Conservation (phyloP, 2,888 invertebrate genomes). For the Cloeon dipterum region DNA sequence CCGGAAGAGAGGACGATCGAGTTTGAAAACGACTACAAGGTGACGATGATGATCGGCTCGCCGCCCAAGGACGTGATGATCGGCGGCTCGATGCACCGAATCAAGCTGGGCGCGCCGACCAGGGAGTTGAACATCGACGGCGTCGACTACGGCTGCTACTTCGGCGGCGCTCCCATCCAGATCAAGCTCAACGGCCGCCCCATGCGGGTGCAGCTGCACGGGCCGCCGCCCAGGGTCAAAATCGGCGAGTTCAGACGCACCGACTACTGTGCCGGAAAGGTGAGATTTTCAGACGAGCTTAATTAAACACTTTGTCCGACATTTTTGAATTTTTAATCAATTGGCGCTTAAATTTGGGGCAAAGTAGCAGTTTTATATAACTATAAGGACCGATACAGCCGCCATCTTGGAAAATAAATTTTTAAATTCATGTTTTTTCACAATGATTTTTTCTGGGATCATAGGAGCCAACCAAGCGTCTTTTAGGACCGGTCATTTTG, state of each 20-base stretch:
- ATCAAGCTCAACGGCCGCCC: constrained; percentile 45
- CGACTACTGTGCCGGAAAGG: constrained; percentile 67
- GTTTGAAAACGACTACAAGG: constrained; percentile 52
- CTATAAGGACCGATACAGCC: too few relatives aligned
- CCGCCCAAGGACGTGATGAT: constrained; percentile 48
- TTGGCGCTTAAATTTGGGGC: too few relatives aligned
- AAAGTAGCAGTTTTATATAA: too few relatives aligned
- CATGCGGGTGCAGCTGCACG: constrained; percentile 61
- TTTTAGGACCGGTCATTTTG: too few relatives aligned
- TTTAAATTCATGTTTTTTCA: too few relatives aligned
- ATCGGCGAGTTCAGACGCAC: constrained; percentile 55
- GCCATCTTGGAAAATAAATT: too few relatives aligned
- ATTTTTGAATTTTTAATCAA: too few relatives aligned
- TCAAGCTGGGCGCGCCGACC: constrained; percentile 78
- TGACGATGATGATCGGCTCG: constrained; percentile 35
- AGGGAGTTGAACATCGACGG: constrained; percentile 78
- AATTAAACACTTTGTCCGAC: too few relatives aligned
- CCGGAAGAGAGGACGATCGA: constrained; percentile 47
- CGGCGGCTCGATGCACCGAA: constrained; percentile 46
- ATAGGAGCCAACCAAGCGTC: too few relatives aligned
- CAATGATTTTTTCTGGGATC: too few relatives aligned
- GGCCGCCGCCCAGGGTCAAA: constrained; percentile 82
- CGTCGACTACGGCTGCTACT: constrained; percentile 75
- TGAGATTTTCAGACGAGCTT: too few relatives aligned
- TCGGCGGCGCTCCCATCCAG: constrained; percentile 66